Evolutionary conservation across 2,113 vertebrate species (phyloP).

Genomic region (Sturnira hondurensis): DNA sequence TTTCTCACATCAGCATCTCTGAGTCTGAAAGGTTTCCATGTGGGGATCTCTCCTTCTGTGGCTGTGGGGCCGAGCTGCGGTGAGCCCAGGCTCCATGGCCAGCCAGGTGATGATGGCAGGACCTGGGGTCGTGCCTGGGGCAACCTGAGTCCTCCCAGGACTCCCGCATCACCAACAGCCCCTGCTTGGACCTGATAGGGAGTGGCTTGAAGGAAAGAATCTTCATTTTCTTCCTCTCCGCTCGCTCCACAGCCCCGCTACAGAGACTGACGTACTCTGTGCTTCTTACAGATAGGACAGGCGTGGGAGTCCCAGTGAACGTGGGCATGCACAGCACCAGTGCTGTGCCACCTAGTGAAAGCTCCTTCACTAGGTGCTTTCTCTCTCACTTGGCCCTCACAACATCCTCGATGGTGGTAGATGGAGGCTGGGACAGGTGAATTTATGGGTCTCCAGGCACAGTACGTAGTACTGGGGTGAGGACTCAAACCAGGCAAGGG

Average conservation of each 20-base stretch:
- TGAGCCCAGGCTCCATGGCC: background rate
- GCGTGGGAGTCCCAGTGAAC: background rate
- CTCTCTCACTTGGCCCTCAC: background rate
- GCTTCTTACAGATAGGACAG: background rate
- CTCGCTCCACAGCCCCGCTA: background rate
- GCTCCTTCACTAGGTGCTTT: background rate
- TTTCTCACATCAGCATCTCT: background rate
- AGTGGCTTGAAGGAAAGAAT: background rate
- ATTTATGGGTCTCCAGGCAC: background rate
- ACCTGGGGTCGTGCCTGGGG: background rate
- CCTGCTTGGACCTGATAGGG: background rate
- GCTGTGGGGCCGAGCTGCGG: background rate
- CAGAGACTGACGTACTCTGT: background rate
- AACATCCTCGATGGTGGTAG: background rate
- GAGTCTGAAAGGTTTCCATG: accelerated
- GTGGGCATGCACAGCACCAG: background rate
- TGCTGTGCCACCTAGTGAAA: background rate
- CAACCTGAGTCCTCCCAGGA: background rate
- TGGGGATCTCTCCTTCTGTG: background rate
- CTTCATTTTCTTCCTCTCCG: background rate
- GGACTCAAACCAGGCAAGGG: background rate
- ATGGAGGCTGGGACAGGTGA: background rate
- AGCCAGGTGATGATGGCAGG: no score
- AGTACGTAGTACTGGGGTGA: background rate
- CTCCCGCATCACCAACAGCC: background rate